Evolutionary conservation across 1,140 invertebrate genomes (phyloP), one percentile per base, ranked within the genome.

Genomic region (Trichomalopsis sarcophagae): DNA sequence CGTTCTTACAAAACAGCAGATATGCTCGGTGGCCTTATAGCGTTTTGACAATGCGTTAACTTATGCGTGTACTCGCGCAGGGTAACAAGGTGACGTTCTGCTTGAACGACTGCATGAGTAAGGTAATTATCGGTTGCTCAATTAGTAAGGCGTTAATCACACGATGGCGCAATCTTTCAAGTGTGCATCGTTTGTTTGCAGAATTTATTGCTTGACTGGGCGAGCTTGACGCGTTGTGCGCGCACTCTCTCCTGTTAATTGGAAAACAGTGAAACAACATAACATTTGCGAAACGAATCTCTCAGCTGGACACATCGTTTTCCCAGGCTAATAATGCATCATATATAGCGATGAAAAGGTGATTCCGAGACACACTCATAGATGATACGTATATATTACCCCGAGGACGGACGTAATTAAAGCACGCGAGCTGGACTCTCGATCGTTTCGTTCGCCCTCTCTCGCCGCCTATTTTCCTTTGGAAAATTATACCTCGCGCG

Each of bases 391-490:
- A 40, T 7, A 69, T 69, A 69, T 6, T 27, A 27, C 27, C 27
- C 27, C 27, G 68, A 71, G 23, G 21, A 27, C 2, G 27, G n/a
- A 11, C 23, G 71, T 47, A 76, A 76, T 47, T 47, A 14, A 74
- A 0, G 36, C 3, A 7, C 3, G 36, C 3, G 23, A 40, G 17
- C 13, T 86, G 84, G 87, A 88, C 86, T 86, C 89, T 88, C 87
- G 86, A 85, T 89, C 86, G 87, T 86, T 86, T 87, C 87, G 82
- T 88, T 89, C 88, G 33, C 5, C 27, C 27, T 1, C 87, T 87
- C 87, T 87, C 82, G 84, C 87, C 78, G 86, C 88, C n/a, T 91
- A 88, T 91, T 91, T 90, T 92, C 89, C 85, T 91, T 91, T 89
- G 87, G 88, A 91, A 92, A 36, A 91, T 91, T 91, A 89, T 89